These are phyloP conservation scores for Cydia amplana DNA, from an alignment of 1,140 invertebrate genomes.

Conservation along the genomic window DNA sequence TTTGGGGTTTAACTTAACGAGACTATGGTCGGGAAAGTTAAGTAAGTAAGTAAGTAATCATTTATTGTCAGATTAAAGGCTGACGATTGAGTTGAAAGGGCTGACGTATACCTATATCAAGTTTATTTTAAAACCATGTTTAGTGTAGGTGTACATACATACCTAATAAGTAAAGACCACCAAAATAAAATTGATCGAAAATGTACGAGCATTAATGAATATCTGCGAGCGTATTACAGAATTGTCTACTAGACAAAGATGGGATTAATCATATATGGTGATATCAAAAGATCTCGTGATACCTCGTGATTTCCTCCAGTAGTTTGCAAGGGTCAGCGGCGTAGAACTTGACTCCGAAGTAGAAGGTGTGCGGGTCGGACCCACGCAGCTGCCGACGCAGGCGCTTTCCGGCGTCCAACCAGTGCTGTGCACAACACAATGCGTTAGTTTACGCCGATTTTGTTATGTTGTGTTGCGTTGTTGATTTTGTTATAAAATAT, in stretches of 20 bases:
- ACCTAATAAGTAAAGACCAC: too few species aligned
- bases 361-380: slow-evolving; percentile 91
- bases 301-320: slow-evolving; percentile 95
- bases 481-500: too few species aligned
- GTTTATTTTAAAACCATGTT: neutral
- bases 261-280: neutral
- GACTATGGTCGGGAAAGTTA: neutral
- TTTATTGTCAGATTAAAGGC: too few species aligned
- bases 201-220: too few species aligned
- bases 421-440: slow-evolving; percentile 83
- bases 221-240: too few species aligned
- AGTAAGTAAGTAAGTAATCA: too few species aligned
- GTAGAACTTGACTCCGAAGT: slow-evolving; percentile 99
- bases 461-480: too few species aligned
- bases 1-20: neutral
- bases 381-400: slow-evolving; percentile 90
- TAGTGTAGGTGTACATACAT: too few species aligned
- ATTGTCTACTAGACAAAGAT: neutral
- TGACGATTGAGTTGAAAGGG: too few species aligned
- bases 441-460: slow-evolving; percentile 10
- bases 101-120: neutral
- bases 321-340: slow-evolving; percentile 98
- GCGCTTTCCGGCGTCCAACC: slow-evolving; percentile 92
- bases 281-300: slow-evolving; percentile 55
- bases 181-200: too few species aligned